phyloP scores from a whole-genome alignment of 1,140 invertebrate species.

The Drosophila pachea region DNA sequence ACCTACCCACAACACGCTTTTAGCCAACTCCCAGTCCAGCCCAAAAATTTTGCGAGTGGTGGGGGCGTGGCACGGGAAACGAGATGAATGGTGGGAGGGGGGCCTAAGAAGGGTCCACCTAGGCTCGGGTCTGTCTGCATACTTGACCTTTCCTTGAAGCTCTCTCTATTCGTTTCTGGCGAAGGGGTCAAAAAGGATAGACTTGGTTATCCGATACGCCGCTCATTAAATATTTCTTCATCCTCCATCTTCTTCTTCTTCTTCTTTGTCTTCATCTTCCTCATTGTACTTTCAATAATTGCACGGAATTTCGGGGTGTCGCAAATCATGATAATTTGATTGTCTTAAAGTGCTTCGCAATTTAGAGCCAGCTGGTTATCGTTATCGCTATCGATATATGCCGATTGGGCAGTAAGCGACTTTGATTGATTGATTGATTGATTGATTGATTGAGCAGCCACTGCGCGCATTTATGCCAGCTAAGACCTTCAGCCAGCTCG shows the following conservation, averaged over 20 bases:
- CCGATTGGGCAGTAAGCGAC: conserved; percentile 45
- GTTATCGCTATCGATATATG: conserved; percentile 57
- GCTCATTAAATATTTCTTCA: conserved; percentile 2
- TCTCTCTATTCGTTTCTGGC: conserved; percentile 34
- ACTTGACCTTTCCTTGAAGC: conserved; percentile 23
- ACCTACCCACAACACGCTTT: conserved; percentile 21
- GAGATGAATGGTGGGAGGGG: neutral
- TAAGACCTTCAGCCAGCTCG: conserved; percentile 2
- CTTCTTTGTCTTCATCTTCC: neutral
- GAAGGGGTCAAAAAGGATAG: conserved; percentile 7
- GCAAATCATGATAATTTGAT: neutral
- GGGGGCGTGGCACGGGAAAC: neutral
- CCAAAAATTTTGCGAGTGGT: too few relatives aligned
- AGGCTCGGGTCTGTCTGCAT: conserved; percentile 4
- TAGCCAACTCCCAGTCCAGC: conserved; percentile 6
- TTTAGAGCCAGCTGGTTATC: conserved; percentile 1
- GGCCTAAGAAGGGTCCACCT: neutral
- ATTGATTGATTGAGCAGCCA: conserved; percentile 57
- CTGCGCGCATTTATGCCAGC: conserved; percentile 19
- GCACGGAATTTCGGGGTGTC: too few relatives aligned
- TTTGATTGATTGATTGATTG: conserved; percentile 65
- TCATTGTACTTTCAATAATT: too few relatives aligned
- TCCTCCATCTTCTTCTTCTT: neutral
- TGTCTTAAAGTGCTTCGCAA: neutral
- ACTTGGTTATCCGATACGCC: conserved; percentile 25